phyloP scores from a whole-genome alignment of 1,140 invertebrate species.

The Acromyrmex charruanus region DNA sequence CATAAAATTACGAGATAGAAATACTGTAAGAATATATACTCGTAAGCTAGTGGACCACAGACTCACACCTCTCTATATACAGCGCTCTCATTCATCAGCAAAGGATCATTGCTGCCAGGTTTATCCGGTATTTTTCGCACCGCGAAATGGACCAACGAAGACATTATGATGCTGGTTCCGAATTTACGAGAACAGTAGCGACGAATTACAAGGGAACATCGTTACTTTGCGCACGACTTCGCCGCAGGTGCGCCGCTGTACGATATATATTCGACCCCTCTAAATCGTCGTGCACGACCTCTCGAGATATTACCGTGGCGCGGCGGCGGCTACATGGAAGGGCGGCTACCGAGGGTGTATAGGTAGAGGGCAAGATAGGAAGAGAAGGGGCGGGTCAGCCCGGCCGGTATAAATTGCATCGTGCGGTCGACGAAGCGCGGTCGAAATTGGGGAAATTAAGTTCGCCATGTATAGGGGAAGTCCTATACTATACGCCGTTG shows the following conservation, averaged over 20 bases:
- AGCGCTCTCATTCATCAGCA: not conserved
- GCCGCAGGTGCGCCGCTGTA: slow-evolving; percentile 38
- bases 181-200: slow-evolving; percentile 61
- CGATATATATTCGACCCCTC: slow-evolving; percentile 64
- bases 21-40: not conserved
- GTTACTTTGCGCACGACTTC: slow-evolving; percentile 55
- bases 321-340: slow-evolving; percentile 22
- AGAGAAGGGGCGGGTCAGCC: slow-evolving; percentile 53
- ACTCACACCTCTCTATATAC: not conserved
- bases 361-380: not conserved
- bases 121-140: slow-evolving; percentile 34
- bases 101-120: slow-evolving; percentile 21
- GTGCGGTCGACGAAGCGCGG: slow-evolving; percentile 77
- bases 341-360: not conserved
- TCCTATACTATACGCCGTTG: slow-evolving; percentile 48
- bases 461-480: slow-evolving; percentile 71
- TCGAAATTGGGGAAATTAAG: slow-evolving; percentile 79
- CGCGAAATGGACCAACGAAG: slow-evolving; percentile 30
- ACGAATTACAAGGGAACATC: slow-evolving; percentile 60
- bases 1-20: not conserved
- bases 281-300: slow-evolving; percentile 72
- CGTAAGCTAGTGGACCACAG: not conserved
- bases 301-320: slow-evolving; percentile 72
- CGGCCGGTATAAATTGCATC: slow-evolving; percentile 76
- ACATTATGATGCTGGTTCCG: slow-evolving; percentile 59